Evolutionary conservation across 2,888 invertebrate genomes (phyloP).

Genomic region (Pegoplata infirma): DNA sequence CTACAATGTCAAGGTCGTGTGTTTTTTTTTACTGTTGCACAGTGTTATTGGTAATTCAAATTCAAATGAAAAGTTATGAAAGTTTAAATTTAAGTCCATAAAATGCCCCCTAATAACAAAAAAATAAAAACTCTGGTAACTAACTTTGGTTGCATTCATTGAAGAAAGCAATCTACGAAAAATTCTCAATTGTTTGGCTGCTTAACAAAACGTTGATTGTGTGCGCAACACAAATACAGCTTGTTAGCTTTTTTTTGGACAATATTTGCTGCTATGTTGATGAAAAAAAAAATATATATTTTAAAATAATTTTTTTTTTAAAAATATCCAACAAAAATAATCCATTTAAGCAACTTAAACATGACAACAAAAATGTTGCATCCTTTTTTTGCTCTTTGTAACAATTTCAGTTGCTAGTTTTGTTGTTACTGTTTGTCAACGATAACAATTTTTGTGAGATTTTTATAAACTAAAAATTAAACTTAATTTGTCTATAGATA

Average conservation of each 20-base stretch:
- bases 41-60: too few species aligned
- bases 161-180: conserved; percentile 17
- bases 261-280: conserved; percentile 44
- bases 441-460: conserved; percentile 35
- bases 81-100: too few species aligned
- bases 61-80: too few species aligned
- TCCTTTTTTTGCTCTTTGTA: not conserved
- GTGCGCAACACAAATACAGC: conserved; percentile 41
- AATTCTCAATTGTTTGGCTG: conserved; percentile 52
- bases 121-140: too few species aligned
- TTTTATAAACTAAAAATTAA: conserved; percentile 55
- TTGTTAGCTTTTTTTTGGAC: conserved; percentile 51
- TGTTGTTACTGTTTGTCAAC: conserved; percentile 46
- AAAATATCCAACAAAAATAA: conserved; percentile 48
- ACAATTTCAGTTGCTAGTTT: conserved; percentile 36
- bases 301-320: conserved; percentile 21
- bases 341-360: conserved; percentile 54
- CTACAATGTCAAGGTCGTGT: too few species aligned
- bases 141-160: conserved; percentile 15
- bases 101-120: too few species aligned
- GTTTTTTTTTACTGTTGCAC: too few species aligned
- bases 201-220: conserved; percentile 54
- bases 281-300: conserved; percentile 11
- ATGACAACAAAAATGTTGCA: conserved; percentile 45
- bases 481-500: conserved; percentile 54